phyloP scores from a whole-genome alignment of 2,113 vertebrate genomes.

The Chaenocephalus aceratus region DNA sequence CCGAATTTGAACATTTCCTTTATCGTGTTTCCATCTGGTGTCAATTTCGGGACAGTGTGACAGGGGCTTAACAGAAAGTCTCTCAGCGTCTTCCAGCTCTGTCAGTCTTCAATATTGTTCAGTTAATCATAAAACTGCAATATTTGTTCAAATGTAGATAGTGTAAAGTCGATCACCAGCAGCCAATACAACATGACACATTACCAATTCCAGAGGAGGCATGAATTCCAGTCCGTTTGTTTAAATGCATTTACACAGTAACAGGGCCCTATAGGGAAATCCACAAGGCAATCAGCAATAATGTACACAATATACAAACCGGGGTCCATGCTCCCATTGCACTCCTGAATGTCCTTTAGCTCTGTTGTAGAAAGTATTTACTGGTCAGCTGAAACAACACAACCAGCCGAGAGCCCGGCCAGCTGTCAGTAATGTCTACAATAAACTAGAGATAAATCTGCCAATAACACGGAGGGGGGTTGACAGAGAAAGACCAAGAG shows the following conservation, averaged over 20 bases:
- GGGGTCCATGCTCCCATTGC: background rate
- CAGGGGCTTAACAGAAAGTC: background rate
- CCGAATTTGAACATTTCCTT: no score
- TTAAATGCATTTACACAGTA: background rate
- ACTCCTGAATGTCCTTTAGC: background rate
- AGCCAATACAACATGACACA: background rate
- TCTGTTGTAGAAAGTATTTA: constrained; percentile 23
- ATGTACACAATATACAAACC: background rate
- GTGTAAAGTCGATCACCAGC: background rate
- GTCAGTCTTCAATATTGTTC: background rate
- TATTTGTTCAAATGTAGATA: background rate
- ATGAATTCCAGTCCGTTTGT: background rate
- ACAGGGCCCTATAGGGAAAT: background rate
- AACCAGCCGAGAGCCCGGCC: constrained; percentile 13
- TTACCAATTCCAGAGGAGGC: background rate
- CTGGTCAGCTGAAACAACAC: constrained; percentile 33
- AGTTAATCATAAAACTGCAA: background rate
- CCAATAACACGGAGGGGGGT: background rate
- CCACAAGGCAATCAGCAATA: background rate
- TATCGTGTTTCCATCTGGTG: no score
- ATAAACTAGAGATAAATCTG: constrained; percentile 2
- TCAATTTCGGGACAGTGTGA: no score
- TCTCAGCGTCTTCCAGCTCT: background rate
- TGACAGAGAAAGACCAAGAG: background rate
- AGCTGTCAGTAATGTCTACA: constrained; percentile 36